phyloP scores from a whole-genome alignment of 2,888 invertebrate species.

The Drosophila melanosoma region DNA sequence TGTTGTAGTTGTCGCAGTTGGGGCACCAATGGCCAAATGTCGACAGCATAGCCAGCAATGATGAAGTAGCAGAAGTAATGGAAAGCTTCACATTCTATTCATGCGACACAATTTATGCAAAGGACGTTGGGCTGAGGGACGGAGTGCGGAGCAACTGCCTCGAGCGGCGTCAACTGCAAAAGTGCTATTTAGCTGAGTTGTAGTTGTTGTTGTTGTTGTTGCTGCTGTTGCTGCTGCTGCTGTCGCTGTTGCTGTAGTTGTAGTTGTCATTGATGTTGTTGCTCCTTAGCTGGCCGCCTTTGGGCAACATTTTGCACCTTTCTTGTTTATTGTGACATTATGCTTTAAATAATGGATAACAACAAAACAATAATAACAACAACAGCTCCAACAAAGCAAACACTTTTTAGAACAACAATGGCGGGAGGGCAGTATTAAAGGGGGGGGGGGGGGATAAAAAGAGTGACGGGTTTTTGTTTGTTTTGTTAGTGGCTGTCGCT shows the following conservation, averaged over 20 bases:
- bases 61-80: not conserved
- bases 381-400: slow-evolving; percentile 51
- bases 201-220: slow-evolving; percentile 46
- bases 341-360: slow-evolving; percentile 73
- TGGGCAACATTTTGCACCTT: slow-evolving; percentile 76
- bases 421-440: not conserved
- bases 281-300: slow-evolving; percentile 43
- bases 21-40: slow-evolving; percentile 19
- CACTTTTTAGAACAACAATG: slow-evolving; percentile 58
- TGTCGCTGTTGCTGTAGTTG: slow-evolving; percentile 28
- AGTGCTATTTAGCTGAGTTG: slow-evolving; percentile 65
- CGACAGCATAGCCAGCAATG: slow-evolving; percentile 34
- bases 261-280: slow-evolving; percentile 18
- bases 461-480: slow-evolving; percentile 15
- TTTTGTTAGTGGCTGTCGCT: slow-evolving; percentile 40
- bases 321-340: slow-evolving; percentile 78
- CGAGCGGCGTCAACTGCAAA: slow-evolving; percentile 57
- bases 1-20: slow-evolving; percentile 4
- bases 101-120: slow-evolving; percentile 49
- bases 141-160: slow-evolving; percentile 28
- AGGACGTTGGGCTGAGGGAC: slow-evolving; percentile 1
- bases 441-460: slow-evolving; percentile 13
- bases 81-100: not conserved
- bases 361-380: slow-evolving; percentile 36
- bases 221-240: not conserved